phyloP scores from a whole-genome alignment of 2,888 invertebrate genomes.

The Dryomyza anilis region DNA sequence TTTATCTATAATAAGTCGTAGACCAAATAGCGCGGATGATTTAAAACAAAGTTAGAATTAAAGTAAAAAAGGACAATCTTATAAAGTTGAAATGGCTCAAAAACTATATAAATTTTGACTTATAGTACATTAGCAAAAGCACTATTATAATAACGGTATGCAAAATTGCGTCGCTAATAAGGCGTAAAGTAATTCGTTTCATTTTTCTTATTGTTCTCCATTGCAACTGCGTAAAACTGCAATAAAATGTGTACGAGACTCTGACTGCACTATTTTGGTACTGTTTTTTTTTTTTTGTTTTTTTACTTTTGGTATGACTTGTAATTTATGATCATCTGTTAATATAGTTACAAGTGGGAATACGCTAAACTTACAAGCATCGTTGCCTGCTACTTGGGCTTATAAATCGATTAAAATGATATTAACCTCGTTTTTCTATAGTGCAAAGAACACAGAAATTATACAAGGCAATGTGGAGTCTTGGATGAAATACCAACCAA shows the following conservation, averaged over 20 bases:
- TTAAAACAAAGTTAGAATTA: too few species aligned
- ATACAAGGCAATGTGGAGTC: too few species aligned
- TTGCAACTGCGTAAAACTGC: conserved; percentile 1
- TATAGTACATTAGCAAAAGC: too few species aligned
- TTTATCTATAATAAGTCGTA: too few species aligned
- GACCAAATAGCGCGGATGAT: too few species aligned
- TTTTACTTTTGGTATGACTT: too few species aligned
- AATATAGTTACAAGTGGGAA: not conserved
- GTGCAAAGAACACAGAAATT: too few species aligned
- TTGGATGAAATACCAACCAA: too few species aligned
- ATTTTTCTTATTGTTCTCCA: not conserved
- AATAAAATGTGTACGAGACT: conserved; percentile 1
- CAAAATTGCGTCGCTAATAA: conserved; percentile 8
- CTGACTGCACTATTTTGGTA: not conserved
- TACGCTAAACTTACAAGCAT: conserved; percentile 3
- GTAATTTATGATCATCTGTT: conserved; percentile 16
- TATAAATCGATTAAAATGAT: conserved; percentile 19
- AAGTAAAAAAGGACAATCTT: too few species aligned
- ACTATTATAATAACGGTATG: conserved; percentile 2
- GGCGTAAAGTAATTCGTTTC: conserved; percentile 8
- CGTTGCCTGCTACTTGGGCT: not conserved
- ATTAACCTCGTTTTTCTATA: conserved; percentile 1
- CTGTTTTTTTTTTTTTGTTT: too few species aligned
- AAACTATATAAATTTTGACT: too few species aligned
- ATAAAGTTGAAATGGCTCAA: too few species aligned